Base-by-base conservation (phyloP, 2,113 vertebrate genomes). In the Nipponia nippon region DNA sequence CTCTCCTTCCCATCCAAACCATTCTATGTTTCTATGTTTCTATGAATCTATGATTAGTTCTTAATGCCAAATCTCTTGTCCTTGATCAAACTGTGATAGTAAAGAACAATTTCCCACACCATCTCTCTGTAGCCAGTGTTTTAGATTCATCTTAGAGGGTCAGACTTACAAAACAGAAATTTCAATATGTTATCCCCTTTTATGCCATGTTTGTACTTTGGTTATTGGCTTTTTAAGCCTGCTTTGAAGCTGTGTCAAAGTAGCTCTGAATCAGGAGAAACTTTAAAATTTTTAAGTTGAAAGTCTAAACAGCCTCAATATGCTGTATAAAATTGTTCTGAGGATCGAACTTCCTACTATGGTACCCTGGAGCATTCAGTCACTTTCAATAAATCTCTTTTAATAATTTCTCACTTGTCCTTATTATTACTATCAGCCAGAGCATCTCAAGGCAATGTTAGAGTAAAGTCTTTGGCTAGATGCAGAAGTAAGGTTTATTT, bases 181-280 rank as follows among this genome's bases (percentile, higher is more conserved):
- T 38, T 59, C 7, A 15, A 1, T 44, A 36, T 9, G 4, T 38
- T 83, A 30, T 7, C 30, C 3, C 6, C 5, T 40, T 49, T 70
- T 59, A 18, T 46, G n/a, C n/a, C n/a, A n/a, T n/a, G n/a, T n/a
- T n/a, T n/a, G n/a, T n/a, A n/a, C n/a, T n/a, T n/a, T n/a, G n/a
- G n/a, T n/a, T n/a, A n/a, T n/a, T n/a, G n/a, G n/a, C n/a, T n/a
- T n/a, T n/a, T n/a, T n/a, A n/a, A n/a, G n/a, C n/a, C n/a, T n/a
- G 62, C 94, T 97, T 96, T 97, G 94, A 97, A 94, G 95, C 72
- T 40, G 42, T 69, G 93, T 96, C 97, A 97, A 96, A 96, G 89
- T 55, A 58, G 50, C 85, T 95, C 81, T 80, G 93, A 96, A 96
- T 93, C 83, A 63, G 86, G 83, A 96, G 52, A 91, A 94, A 93